phyloP scores from a whole-genome alignment of 2,113 vertebrate species.

The Calidris pugnax region DNA sequence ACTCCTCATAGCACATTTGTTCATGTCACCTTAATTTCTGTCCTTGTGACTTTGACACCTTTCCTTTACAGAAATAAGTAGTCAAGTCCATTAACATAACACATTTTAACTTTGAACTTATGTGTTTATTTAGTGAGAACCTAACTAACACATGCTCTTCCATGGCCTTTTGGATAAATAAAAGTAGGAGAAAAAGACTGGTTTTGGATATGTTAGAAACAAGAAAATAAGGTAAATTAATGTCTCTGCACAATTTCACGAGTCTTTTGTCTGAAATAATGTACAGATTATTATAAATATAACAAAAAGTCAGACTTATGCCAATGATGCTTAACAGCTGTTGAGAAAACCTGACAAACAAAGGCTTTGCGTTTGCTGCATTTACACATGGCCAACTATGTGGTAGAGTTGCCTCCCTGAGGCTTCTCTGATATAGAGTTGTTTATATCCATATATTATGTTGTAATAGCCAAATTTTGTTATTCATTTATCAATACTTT shows the following conservation, averaged over 20 bases:
- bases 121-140: not conserved
- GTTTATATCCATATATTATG: not conserved
- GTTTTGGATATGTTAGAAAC: not conserved
- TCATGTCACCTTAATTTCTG: not conserved
- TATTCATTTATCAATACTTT: not conserved
- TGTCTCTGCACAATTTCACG: not conserved
- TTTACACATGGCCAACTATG: not conserved
- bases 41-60: not conserved
- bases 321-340: not conserved
- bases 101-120: not conserved
- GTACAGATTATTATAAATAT: not conserved
- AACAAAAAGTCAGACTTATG: not conserved
- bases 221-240: constrained; percentile 3
- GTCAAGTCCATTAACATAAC: accelerated
- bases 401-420: not conserved
- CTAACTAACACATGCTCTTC: not conserved
- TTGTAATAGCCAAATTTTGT: not conserved
- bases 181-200: not conserved
- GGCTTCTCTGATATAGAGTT: not conserved
- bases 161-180: not conserved
- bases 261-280: constrained; percentile 19
- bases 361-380: not conserved
- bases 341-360: not conserved
- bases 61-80: not conserved
- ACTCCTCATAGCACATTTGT: not conserved